phyloP scores from a whole-genome alignment of 2,113 vertebrate genomes.

The Protobothrops mucrosquamatus region DNA sequence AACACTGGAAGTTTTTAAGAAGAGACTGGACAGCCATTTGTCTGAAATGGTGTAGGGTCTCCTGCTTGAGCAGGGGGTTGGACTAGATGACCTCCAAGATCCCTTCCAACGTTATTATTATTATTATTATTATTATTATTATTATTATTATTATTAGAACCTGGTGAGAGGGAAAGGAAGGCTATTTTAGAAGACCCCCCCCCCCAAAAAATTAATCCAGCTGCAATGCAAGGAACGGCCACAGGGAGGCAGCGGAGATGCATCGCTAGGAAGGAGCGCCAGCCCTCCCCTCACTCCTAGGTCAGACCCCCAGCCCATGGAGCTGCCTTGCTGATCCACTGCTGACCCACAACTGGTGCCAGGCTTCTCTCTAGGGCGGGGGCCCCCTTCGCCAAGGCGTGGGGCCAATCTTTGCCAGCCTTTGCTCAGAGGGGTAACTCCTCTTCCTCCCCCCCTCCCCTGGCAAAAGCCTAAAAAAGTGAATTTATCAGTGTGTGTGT shows the following conservation, averaged over 20 bases:
- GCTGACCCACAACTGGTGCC: neutral
- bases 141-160: too few relatives aligned
- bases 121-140: too few relatives aligned
- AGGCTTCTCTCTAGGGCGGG: neutral
- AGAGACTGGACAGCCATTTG: too few relatives aligned
- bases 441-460: neutral
- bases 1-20: too few relatives aligned
- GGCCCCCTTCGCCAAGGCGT: neutral
- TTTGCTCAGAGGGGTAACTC: neutral
- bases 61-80: too few relatives aligned
- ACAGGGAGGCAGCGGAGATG: rapidly evolving
- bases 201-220: neutral
- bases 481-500: neutral
- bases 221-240: neutral
- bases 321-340: neutral
- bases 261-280: neutral
- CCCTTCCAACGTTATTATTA: too few relatives aligned
- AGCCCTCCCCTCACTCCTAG: neutral
- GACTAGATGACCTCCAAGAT: too few relatives aligned
- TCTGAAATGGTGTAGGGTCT: too few relatives aligned
- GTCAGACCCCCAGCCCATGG: neutral
- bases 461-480: neutral
- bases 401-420: neutral
- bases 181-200: neutral
- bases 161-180: neutral